phyloP scores from a whole-genome alignment of 2,797 vertebrate genomes.

The Paedocypris micromegethes region DNA sequence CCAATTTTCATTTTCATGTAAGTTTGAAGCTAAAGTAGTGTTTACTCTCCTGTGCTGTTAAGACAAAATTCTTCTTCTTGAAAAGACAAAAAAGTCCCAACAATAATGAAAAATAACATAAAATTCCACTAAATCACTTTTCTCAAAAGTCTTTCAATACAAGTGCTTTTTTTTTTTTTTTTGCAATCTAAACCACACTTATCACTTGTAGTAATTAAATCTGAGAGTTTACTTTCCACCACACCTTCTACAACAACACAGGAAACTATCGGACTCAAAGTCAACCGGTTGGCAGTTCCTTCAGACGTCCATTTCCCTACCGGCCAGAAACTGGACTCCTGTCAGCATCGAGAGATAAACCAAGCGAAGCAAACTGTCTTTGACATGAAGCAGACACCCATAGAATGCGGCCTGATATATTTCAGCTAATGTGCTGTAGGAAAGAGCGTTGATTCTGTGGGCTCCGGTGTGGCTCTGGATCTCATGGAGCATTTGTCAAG shows the following conservation, averaged over 20 bases:
- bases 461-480: constrained; percentile 29
- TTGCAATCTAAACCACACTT: constrained; percentile 19
- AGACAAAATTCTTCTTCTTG: no score
- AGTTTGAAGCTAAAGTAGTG: no score
- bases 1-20: no score
- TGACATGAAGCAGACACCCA: constrained; percentile 34
- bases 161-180: constrained; percentile 11
- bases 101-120: no score
- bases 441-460: constrained; percentile 38
- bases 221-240: constrained; percentile 25
- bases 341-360: constrained; percentile 25
- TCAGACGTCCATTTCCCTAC: constrained; percentile 16
- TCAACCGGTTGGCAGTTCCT: constrained; percentile 32
- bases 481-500: constrained; percentile 37
- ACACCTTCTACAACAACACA: constrained; percentile 37
- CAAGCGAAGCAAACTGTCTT: constrained; percentile 22
- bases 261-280: constrained; percentile 42
- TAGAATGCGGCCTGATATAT: constrained; percentile 19
- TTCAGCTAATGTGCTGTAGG: constrained; percentile 24
- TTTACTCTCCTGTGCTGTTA: no score
- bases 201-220: constrained; percentile 32
- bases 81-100: no score
- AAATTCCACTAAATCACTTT: no score
- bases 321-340: constrained; percentile 27
- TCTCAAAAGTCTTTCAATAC: no score